Base-by-base conservation (phyloP, 2,113 vertebrate species). In the Mola mola region DNA sequence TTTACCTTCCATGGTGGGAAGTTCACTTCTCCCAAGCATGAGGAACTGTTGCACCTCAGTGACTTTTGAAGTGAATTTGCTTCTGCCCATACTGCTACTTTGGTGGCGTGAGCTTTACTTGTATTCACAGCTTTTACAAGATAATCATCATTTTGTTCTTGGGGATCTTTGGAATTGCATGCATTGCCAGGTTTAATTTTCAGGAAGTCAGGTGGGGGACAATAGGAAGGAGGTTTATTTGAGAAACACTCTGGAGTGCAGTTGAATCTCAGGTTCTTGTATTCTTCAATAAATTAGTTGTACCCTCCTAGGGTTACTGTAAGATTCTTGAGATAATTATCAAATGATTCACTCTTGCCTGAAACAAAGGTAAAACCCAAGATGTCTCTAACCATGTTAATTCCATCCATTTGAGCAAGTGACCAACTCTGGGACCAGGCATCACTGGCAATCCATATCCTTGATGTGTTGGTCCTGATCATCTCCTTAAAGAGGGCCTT, bases 381-480 rank as follows among this genome's bases (percentile, higher is more conserved):
- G 46, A 92, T 84, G 34, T 88, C 85, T 5, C 91, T 90, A 17
- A 91, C 65, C 40, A 41, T 48, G 33, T 89, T 70, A 49, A 92
- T 92, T 28, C 64, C 73, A 2, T 76, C 37, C 81, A 91, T 88
- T 0, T 8, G 43, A 24, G 77, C 37, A 16, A 91, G 9, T 1
- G 37, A 8, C 12, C 3, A 16, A 9, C 72, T 83, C 17, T 67
- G 55, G 13, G 87, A 81, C 90, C 91, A 92, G 49, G n/a, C 19
- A 29, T 91, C 91, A 48, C 69, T 91, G 38, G 88, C 81, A 11
- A 92, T 78, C 91, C 91, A 92, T 8, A 31, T 86, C 46, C 68
- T 85, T 4, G 75, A 60, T 38, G 85, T 85, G 12, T 84, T 83
- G 17, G 49, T 68, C 1, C 6, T 15, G 9, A 91, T 83, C 56